Base-by-base conservation (phyloP, 1,140 invertebrate genomes). In the Centruroides sculpturatus region DNA sequence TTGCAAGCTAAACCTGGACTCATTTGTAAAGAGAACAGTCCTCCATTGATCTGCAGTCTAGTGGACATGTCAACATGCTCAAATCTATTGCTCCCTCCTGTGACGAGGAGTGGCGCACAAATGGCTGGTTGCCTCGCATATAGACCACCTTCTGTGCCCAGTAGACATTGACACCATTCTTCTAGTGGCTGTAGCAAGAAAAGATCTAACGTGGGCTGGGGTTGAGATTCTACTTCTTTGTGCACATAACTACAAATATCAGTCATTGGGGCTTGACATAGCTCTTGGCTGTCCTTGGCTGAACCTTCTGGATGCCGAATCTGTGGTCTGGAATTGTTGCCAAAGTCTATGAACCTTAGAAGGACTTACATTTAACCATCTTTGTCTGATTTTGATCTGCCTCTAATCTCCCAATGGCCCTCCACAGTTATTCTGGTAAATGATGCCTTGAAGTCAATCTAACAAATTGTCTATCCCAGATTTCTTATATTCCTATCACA, bases 321-420 rank as follows among this genome's bases (percentile, higher is more conserved):
- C 47, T 36, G 35, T 50, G 46, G 56, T 58, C 49, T 7, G 47
- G 49, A 58, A 58, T 58, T 46, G 11, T 47, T 57, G 54, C 41
- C 56, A 46, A 57, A 47, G 54, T 55, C 46, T 57, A 57, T 47
- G 13, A 50, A 50, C 48, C 47, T 35, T 12, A 58, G 56, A 58
- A 35, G 34, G 47, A 50, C 47, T 23, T 23, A 23, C 23, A 23
- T 23, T 23, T 23, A 23, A 23, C 23, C 23, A 23, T 23, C 23
- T 23, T 23, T 23, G n/a, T n/a, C n/a, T 23, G 23, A 23, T 23
- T 23, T 23, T 23, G 23, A 23, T 23, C 23, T 23, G 23, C 23
- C 23, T 23, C 23, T 23, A 23, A 23, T 23, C 23, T 23, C 23
- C 23, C 23, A 23, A 23, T 23, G 23, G 23, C 23, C 2, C 23